phyloP scores from a whole-genome alignment of 1,140 invertebrate genomes.

The Bombus superbus region DNA sequence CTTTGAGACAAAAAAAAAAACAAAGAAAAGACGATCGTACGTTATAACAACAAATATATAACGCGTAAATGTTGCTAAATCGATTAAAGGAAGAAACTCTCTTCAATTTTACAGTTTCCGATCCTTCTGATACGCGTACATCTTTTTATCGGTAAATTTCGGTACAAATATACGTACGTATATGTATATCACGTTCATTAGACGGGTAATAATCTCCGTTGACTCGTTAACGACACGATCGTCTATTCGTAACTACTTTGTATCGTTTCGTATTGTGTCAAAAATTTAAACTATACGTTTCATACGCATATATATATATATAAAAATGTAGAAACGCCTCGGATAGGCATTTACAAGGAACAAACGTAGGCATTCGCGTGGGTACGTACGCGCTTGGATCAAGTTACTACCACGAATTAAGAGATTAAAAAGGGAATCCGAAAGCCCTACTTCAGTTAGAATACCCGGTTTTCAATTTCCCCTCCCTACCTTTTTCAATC shows the following conservation, averaged over 20 bases:
- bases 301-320: not conserved
- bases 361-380: not conserved
- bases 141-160: too few species aligned
- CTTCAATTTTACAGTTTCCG: not conserved
- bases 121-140: too few species aligned
- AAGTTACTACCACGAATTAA: slow-evolving; percentile 7
- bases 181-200: not conserved
- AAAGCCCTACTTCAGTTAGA: not conserved
- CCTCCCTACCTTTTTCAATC: too few species aligned
- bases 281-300: not conserved
- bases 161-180: not conserved
- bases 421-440: not conserved
- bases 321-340: not conserved
- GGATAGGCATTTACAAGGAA: not conserved
- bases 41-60: too few species aligned
- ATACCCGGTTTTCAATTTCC: not conserved
- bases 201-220: not conserved
- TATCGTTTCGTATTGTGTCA: not conserved
- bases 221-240: not conserved
- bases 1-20: not conserved
- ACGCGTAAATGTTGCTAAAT: not conserved
- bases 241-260: not conserved
- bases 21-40: too few species aligned
- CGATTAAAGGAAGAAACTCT: not conserved
- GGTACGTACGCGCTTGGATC: not conserved